Conservation (phyloP, 2,888 invertebrate species). For the Pterostichus niger region DNA sequence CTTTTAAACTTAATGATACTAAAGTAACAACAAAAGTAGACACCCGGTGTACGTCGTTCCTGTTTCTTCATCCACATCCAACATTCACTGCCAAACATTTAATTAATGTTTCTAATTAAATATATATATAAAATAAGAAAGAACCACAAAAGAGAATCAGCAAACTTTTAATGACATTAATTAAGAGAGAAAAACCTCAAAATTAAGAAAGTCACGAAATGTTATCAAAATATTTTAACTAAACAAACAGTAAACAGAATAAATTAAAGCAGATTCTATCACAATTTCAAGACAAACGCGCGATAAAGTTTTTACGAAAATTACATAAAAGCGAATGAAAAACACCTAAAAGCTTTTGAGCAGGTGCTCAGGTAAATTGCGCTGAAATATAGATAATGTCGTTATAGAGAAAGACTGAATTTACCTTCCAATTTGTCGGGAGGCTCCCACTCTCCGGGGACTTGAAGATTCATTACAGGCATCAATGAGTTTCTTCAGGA, state of each 20-base stretch:
- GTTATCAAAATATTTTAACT: constrained; percentile 3
- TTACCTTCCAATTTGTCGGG: constrained; percentile 91
- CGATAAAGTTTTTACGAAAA: constrained; percentile 53
- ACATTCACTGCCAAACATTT: too few species aligned
- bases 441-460: constrained; percentile 92
- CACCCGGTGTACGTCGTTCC: too few species aligned
- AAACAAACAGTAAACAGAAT: constrained; percentile 42
- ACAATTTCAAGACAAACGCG: constrained; percentile 34
- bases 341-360: constrained; percentile 29
- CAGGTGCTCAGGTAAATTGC: not conserved
- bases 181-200: not conserved
- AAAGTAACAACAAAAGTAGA: too few species aligned
- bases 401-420: constrained; percentile 33
- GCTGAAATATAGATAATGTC: constrained; percentile 3
- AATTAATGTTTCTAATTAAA: too few species aligned
- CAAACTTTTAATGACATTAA: constrained; percentile 39
- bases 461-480: constrained; percentile 97
- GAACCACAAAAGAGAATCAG: not conserved
- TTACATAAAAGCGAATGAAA: not conserved
- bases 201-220: constrained; percentile 34
- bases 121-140: constrained; percentile 1
- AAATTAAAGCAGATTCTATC: constrained; percentile 42
- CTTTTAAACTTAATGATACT: too few species aligned
- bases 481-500: constrained; percentile 97
- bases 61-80: too few species aligned